Percentiles rank a stretch among this genome's conserved stretches.
phyloP scores from a whole-genome alignment of 2,797 vertebrate genomes.

The Austrolebias charrua region DNA sequence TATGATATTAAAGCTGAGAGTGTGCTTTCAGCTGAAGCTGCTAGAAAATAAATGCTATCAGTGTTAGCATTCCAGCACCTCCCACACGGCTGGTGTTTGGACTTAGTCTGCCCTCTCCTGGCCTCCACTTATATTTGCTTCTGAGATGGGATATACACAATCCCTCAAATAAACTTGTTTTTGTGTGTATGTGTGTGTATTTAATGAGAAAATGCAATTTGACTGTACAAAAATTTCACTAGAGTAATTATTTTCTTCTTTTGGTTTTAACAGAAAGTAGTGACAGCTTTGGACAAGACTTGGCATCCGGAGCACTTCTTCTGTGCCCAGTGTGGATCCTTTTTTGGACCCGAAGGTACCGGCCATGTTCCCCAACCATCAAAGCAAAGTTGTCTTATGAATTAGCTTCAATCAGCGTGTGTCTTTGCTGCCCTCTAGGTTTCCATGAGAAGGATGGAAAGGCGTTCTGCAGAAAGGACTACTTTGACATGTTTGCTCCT shows the following conservation, averaged over 20 bases:
- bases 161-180: not conserved
- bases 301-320: conserved; percentile 98
- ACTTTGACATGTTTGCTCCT: conserved; percentile 96
- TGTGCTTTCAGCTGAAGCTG: conserved; percentile 24
- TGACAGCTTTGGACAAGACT: conserved; percentile 92
- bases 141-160: not conserved
- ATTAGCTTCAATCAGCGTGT: not conserved
- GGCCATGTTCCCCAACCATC: not conserved
- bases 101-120: conserved; percentile 55
- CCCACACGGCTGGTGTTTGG: conserved; percentile 24
- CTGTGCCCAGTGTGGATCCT: conserved; percentile 93
- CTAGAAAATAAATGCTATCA: conserved; percentile 55
- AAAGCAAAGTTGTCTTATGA: not conserved
- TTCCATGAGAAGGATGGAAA: conserved; percentile 96
- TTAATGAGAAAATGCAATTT: not conserved
- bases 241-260: not conserved
- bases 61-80: conserved; percentile 30
- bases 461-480: conserved; percentile 94
- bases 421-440: conserved; percentile 72
- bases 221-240: not conserved
- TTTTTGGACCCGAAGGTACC: conserved; percentile 94
- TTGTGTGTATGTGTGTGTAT: no score
- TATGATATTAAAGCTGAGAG: not conserved
- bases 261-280: conserved; percentile 87
- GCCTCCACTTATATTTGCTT: conserved; percentile 7